phyloP scores from a whole-genome alignment of 2,888 invertebrate species.

The Chaitophorus viminalis region DNA sequence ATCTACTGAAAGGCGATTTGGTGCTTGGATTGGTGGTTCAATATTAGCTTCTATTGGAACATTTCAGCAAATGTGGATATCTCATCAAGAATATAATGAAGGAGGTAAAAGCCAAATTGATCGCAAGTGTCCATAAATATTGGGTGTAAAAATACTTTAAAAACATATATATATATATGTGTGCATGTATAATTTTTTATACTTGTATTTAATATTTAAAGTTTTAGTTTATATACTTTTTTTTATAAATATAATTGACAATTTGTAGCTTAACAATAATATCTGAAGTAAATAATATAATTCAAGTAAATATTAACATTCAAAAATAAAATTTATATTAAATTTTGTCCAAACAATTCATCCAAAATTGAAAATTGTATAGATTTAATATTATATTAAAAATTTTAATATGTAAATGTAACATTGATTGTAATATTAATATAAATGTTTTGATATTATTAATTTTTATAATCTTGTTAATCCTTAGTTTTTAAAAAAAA shows the following conservation, averaged over 20 bases:
- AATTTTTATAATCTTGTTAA: too few relatives aligned
- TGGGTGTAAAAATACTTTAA: background rate
- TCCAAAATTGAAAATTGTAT: background rate
- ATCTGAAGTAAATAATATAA: background rate
- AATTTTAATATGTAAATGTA: too few relatives aligned
- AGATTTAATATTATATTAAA: background rate
- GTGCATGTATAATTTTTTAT: background rate
- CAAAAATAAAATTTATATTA: background rate
- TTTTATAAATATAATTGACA: background rate
- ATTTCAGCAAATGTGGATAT: slow-evolving; percentile 99
- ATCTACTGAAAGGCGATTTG: slow-evolving; percentile 90
- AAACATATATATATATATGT: background rate
- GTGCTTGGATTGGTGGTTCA: slow-evolving; percentile 98
- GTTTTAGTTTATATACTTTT: background rate
- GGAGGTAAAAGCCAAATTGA: slow-evolving; percentile 97
- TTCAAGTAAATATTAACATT: background rate
- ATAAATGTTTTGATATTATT: too few relatives aligned
- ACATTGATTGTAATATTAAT: too few relatives aligned
- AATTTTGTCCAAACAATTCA: too few relatives aligned
- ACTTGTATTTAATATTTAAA: background rate
- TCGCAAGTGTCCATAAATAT: slow-evolving; percentile 83
- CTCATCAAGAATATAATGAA: slow-evolving; percentile 98
- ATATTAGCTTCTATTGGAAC: slow-evolving; percentile 98
- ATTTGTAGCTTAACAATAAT: background rate
- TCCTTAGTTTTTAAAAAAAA: too few relatives aligned